Percentiles rank a stretch among this genome's conserved stretches.
These are phyloP conservation scores for Coelinius sp. DNA, from an alignment of 2,888 invertebrate species.

Conservation along the genomic window DNA sequence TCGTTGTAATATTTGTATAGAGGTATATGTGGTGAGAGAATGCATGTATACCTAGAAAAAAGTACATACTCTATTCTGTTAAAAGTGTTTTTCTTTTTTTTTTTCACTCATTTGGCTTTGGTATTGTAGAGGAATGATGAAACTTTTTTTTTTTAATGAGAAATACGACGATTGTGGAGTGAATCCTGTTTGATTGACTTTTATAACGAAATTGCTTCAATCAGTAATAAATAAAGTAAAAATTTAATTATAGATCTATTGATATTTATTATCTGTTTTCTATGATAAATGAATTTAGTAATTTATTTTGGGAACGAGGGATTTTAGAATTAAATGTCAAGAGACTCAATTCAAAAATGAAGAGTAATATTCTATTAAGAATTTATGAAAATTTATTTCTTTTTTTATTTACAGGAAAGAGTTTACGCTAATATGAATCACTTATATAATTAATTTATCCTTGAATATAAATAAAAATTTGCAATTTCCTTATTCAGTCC, in stretches of 20 bases:
- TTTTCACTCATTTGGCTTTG: neutral
- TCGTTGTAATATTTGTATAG: conserved; percentile 27
- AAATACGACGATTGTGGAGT: conserved; percentile 45
- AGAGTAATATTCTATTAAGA: neutral
- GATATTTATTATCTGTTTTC: neutral
- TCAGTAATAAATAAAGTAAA: conserved; percentile 56
- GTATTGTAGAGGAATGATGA: neutral
- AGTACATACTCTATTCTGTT: neutral
- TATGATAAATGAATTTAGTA: neutral
- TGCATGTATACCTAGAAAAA: neutral
- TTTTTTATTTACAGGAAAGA: neutral
- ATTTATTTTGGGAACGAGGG: neutral
- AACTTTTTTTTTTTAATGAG: conserved; percentile 33
- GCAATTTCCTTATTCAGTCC: conserved; percentile 87
- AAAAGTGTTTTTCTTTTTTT: neutral
- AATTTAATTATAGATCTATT: conserved; percentile 33
- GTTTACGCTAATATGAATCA: neutral
- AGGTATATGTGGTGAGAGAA: conserved; percentile 1
- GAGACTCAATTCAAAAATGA: neutral
- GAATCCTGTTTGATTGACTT: conserved; percentile 52
- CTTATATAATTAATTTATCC: neutral
- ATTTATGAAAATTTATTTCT: neutral
- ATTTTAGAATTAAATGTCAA: neutral
- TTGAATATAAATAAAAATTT: neutral
- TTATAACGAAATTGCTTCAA: conserved; percentile 58